Conservation (phyloP, 2,113 vertebrate species). For the Irena cyanogastra region DNA sequence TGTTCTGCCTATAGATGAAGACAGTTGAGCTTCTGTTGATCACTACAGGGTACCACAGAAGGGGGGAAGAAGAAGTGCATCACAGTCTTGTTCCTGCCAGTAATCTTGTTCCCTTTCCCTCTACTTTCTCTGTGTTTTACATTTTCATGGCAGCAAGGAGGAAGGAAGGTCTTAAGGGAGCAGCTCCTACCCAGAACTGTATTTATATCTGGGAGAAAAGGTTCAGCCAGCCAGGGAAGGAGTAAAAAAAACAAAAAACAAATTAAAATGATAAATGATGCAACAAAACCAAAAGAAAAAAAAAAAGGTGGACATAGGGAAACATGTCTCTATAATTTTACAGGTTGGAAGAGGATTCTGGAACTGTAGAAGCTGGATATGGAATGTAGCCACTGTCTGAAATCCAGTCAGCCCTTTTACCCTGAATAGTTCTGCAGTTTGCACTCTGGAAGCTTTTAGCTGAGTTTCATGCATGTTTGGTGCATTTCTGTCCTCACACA, state of each 20-base stretch:
- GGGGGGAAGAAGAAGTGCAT: no score
- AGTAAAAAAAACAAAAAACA: fast-evolving
- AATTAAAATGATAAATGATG: not conserved
- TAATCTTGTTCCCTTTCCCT: not conserved
- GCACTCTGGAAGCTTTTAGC: not conserved
- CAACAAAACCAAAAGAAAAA: not conserved
- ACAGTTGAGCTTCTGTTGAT: not conserved
- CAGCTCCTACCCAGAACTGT: not conserved
- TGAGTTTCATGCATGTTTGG: not conserved
- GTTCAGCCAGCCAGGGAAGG: not conserved
- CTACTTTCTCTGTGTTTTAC: not conserved
- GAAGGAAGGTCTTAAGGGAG: not conserved
- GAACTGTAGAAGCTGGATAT: not conserved
- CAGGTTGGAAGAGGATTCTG: not conserved
- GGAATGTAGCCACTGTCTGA: not conserved
- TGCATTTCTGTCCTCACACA: not conserved
- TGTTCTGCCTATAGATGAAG: not conserved
- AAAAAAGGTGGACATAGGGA: not conserved
- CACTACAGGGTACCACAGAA: not conserved
- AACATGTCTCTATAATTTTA: fast-evolving
- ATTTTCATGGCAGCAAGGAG: not conserved
- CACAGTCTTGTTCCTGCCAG: not conserved
- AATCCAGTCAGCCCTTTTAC: not conserved
- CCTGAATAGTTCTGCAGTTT: not conserved
- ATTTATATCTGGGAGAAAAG: not conserved